A percentile compares a stretch with the other conserved stretches of the same genome.
These are phyloP conservation scores for Zosterops borbonicus DNA, from an alignment of 2,113 vertebrate species.

Conservation along the genomic window DNA sequence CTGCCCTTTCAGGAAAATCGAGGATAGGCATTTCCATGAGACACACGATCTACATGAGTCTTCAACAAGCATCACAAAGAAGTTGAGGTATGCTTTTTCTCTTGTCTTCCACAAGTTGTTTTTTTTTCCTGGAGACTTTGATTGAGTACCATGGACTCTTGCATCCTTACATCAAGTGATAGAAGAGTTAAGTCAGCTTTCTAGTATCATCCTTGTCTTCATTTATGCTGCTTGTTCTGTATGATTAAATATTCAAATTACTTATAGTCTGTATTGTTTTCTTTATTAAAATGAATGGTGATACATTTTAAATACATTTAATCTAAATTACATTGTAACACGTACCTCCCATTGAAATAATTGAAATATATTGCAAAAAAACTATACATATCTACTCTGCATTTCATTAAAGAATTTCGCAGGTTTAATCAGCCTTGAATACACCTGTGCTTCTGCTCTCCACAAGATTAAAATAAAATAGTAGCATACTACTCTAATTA, in stretches of 20 bases:
- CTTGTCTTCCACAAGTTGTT: neutral
- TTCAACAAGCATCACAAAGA: neutral
- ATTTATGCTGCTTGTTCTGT: neutral
- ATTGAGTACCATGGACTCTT: neutral
- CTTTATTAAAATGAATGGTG: neutral
- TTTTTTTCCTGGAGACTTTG: neutral
- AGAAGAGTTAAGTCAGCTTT: neutral
- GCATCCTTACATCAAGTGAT: neutral
- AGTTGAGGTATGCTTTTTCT: neutral
- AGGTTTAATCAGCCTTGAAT: neutral
- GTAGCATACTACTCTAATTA: neutral
- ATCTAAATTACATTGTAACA: neutral
- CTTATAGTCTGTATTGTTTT: neutral
- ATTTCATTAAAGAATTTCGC: neutral
- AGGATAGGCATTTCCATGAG: neutral
- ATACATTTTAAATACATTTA: neutral
- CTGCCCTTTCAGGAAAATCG: neutral
- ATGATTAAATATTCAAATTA: neutral
- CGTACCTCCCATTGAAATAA: neutral
- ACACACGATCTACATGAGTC: fast-evolving
- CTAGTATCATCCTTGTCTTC: neutral
- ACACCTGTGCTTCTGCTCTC: neutral
- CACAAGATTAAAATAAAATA: neutral
- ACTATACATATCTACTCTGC: neutral
- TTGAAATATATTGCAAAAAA: neutral